A percentile compares a stretch with the other conserved stretches of the same genome.
Conservation (phyloP, 2,797 vertebrate species). For the Catamblyrhynchus diadema region DNA sequence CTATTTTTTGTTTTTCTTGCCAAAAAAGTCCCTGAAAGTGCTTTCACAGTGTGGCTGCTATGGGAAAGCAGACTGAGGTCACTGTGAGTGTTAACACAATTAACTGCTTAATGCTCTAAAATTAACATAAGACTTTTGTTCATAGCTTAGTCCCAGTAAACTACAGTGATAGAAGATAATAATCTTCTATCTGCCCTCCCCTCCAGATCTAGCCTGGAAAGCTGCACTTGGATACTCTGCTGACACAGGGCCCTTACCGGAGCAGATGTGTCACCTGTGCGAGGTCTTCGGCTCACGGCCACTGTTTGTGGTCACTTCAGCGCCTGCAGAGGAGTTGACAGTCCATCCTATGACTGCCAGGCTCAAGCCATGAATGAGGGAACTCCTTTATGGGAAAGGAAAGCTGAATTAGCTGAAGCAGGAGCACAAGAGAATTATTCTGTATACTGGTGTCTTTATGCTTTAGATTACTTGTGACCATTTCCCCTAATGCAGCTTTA, state of each 20-base stretch:
- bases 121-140: not conserved
- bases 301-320: not conserved
- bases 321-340: not conserved
- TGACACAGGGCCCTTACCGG: not conserved
- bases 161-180: not conserved
- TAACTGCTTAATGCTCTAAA: not conserved
- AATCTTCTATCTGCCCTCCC: not conserved
- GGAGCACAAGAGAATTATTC: not conserved
- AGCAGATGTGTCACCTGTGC: accelerated
- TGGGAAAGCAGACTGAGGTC: not conserved
- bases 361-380: not conserved
- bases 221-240: not conserved
- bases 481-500: not conserved
- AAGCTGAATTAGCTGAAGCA: not conserved
- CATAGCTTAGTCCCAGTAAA: not conserved
- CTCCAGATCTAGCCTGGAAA: accelerated
- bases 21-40: not conserved
- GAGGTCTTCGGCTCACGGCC: accelerated
- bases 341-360: not conserved
- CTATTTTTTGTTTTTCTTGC: not conserved
- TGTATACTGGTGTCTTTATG: not conserved
- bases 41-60: not conserved
- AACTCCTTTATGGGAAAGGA: not conserved
- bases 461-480: not conserved
- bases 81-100: not conserved